Evolutionary conservation across 1,140 invertebrate species (phyloP).

Genomic region (Oedothorax gibbosus): DNA sequence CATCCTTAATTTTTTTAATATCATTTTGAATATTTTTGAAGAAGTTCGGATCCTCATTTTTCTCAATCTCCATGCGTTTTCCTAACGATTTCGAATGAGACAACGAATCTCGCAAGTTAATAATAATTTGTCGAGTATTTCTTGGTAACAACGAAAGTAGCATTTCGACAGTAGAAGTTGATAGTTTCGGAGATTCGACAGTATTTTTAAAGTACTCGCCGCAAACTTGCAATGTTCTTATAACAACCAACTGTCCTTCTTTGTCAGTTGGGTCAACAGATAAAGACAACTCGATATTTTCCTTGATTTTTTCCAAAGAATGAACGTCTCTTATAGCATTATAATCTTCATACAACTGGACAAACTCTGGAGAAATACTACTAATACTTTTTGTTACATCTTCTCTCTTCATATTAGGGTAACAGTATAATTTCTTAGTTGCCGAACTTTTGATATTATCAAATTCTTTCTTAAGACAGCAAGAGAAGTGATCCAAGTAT

Average conservation of each 20-base stretch:
- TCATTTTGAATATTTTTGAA: constrained; percentile 32
- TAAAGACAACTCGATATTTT: background rate
- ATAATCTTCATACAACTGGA: constrained; percentile 17
- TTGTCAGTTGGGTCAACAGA: background rate
- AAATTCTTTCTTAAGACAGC: background rate
- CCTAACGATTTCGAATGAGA: constrained; percentile 12
- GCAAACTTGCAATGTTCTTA: constrained; percentile 14
- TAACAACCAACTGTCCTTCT: constrained; percentile 3
- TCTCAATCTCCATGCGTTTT: background rate
- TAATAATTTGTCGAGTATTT: background rate
- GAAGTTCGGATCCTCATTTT: background rate
- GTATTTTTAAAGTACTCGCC: constrained; percentile 39
- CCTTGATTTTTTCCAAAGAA: constrained; percentile 3
- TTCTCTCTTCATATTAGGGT: background rate
- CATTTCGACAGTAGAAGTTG: background rate
- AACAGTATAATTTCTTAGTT: background rate
- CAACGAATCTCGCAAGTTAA: constrained; percentile 23
- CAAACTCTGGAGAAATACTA: constrained; percentile 13
- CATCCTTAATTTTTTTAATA: constrained; percentile 5
- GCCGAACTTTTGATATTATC: background rate
- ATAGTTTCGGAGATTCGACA: constrained; percentile 33
- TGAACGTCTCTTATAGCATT: background rate
- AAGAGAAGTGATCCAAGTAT: constrained; percentile 16
- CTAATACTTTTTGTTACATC: background rate
- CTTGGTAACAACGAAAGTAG: constrained; percentile 1